Conservation (phyloP, 2,888 invertebrate genomes). For the Oegoconia quadripuncta region DNA sequence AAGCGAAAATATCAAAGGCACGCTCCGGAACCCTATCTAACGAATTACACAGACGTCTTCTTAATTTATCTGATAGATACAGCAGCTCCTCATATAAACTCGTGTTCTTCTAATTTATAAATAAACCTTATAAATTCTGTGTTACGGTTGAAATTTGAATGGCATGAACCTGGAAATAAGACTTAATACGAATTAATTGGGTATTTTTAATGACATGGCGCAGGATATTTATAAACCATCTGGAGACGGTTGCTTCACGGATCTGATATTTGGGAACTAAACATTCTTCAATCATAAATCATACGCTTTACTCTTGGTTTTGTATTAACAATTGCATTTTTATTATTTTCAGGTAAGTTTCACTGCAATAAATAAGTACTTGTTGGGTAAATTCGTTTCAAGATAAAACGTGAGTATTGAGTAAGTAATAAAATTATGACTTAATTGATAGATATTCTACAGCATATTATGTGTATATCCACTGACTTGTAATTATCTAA, state of each 20-base stretch:
- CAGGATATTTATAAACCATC: conserved; percentile 59
- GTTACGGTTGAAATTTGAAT: conserved; percentile 34
- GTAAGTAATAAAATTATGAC: neutral
- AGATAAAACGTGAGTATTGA: neutral
- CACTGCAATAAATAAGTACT: conserved; percentile 8
- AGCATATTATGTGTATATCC: no score
- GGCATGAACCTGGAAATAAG: conserved; percentile 31
- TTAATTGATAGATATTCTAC: no score
- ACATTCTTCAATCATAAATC: conserved; percentile 2
- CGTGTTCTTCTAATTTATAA: conserved; percentile 3
- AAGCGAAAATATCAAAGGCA: conserved; percentile 49
- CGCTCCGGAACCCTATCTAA: conserved; percentile 44
- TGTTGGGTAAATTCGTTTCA: neutral
- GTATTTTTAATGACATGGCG: conserved; percentile 58
- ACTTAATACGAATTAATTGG: conserved; percentile 47
- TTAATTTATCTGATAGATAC: conserved; percentile 41
- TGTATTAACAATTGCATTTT: conserved; percentile 8
- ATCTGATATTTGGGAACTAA: conserved; percentile 31
- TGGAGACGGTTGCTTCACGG: conserved; percentile 39
- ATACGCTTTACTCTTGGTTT: conserved; percentile 1
- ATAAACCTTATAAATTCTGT: conserved; percentile 19
- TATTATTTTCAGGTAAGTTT: conserved; percentile 42
- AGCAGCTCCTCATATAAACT: no score
- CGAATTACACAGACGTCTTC: conserved; percentile 45
- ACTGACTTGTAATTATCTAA: no score